Base-by-base conservation (phyloP, 1,140 invertebrate genomes). In the Bicyclus anynana region DNA sequence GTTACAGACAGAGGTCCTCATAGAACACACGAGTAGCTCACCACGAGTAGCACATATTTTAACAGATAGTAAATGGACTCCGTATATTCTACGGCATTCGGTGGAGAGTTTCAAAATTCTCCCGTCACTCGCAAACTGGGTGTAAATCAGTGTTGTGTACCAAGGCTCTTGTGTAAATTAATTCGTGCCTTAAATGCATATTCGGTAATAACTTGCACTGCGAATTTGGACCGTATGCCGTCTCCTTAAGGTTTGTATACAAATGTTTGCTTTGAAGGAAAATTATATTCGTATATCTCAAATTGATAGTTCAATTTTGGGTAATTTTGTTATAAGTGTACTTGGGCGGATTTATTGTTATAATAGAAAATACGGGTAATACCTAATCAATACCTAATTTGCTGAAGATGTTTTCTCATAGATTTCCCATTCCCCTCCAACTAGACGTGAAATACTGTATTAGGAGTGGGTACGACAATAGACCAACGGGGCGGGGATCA, bases 31-130 rank as follows among this genome's bases (percentile, higher is more conserved):
- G 9, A n/a, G n/a, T n/a, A n/a, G n/a, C n/a, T n/a, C n/a, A n/a
- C n/a, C n/a, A n/a, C n/a, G n/a, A n/a, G n/a, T n/a, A n/a, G n/a
- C n/a, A n/a, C n/a, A n/a, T n/a, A n/a, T n/a, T n/a, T n/a, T n/a
- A 33, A 33, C 29, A 33, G 29, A 40, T 40, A 16, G 37, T 40
- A 14, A 40, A 44, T 20, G 5, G 10, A 44, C 3, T 10, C 40
- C 26, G 44, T 27, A 10, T 26, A 47, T 56, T 40, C 21, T 23
- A 17, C 29, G 35, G 20, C 54, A n/a, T 18, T 38, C 21, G 35
- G 21, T 58, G 21, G 47, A 44, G 48, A 58, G 55, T 35, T 58
- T 58, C 48, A 58, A 46, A 58, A 58, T 58, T 44, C 40, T 12
- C 37, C 48, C 55, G 35, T 58, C 55, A 58, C 37, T 44, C 35